Evolutionary conservation across 2,797 vertebrate genomes (phyloP).

Genomic region (Paguma larvata): DNA sequence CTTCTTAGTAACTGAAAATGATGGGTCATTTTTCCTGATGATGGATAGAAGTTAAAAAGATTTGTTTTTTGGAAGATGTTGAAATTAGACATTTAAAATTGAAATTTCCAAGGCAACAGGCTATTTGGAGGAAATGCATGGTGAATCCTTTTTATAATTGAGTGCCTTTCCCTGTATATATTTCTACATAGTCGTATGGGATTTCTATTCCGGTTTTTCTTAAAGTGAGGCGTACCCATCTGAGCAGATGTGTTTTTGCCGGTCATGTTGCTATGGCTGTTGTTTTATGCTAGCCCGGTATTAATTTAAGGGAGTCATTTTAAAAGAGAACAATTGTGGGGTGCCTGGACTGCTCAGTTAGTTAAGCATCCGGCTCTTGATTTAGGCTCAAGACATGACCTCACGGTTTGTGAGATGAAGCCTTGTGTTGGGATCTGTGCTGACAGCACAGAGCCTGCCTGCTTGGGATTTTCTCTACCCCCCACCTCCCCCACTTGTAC

Average conservation of each 20-base stretch:
- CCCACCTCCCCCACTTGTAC: too few species aligned
- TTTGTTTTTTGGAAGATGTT: not conserved
- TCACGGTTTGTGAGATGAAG: too few species aligned
- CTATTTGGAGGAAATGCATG: conserved; percentile 50
- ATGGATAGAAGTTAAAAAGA: not conserved
- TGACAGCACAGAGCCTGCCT: too few species aligned
- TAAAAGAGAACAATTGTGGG: not conserved
- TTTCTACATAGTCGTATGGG: conserved; percentile 9
- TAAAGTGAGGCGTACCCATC: not conserved
- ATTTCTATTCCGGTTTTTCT: not conserved
- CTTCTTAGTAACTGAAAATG: not conserved
- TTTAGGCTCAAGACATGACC: too few species aligned
- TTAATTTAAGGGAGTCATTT: not conserved
- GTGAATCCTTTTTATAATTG: conserved; percentile 37
- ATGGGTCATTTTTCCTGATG: not conserved
- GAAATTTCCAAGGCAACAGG: conserved; percentile 58
- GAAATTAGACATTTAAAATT: conserved; percentile 39
- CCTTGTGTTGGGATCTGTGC: too few species aligned
- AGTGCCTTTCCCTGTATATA: not conserved
- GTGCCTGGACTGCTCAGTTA: too few species aligned
- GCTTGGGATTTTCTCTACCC: too few species aligned
- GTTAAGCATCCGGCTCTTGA: too few species aligned
- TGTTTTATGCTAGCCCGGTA: not conserved
- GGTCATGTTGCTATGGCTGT: not conserved
- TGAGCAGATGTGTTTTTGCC: not conserved